Base-by-base conservation (phyloP, 64 coral and sea anemone species). In the Astreopora myriophthalma region DNA sequence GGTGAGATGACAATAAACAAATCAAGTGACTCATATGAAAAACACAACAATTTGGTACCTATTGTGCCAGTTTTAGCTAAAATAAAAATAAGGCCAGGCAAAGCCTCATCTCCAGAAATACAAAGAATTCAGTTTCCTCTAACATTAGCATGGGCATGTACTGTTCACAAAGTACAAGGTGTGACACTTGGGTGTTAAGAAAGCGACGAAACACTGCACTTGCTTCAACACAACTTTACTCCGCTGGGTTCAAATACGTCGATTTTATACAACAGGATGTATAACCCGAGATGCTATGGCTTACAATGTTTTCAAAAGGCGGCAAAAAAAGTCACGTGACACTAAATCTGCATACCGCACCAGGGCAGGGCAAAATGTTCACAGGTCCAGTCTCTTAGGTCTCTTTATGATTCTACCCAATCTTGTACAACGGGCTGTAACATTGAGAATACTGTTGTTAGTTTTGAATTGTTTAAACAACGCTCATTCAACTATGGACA, bases 141-240 rank as follows among this genome's bases (percentile, higher is more conserved):
- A 37, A 57, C 73, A 62, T 34, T 93, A 8, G 67, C 91, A 10
- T 87, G 75, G 61, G 91, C 91, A 6, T 46, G 57, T 30, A 86
- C 52, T 16, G 40, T 89, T 57, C 73, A 89, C 20, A 89, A 89
- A 44, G 75, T 80, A 20, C 88, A 90, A 80, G 74, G 88, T 25
- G 20, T 90, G 26, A 79, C 88, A 0, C 38, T 90, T 12, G 20
- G n/a, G n/a, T n/a, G n/a, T n/a, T n/a, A n/a, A n/a, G n/a, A n/a
- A n/a, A n/a, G n/a, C n/a, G n/a, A n/a, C n/a, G n/a, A n/a, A n/a
- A n/a, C n/a, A n/a, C n/a, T n/a, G n/a, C n/a, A n/a, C n/a, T n/a
- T n/a, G n/a, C n/a, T n/a, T n/a, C n/a, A n/a, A n/a, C n/a, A n/a
- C n/a, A n/a, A n/a, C n/a, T n/a, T n/a, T n/a, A n/a, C n/a, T n/a